Percentiles rank a stretch among this genome's conserved stretches.
phyloP scores from a whole-genome alignment of 2,888 invertebrate species.

The Orthosia incerta region DNA sequence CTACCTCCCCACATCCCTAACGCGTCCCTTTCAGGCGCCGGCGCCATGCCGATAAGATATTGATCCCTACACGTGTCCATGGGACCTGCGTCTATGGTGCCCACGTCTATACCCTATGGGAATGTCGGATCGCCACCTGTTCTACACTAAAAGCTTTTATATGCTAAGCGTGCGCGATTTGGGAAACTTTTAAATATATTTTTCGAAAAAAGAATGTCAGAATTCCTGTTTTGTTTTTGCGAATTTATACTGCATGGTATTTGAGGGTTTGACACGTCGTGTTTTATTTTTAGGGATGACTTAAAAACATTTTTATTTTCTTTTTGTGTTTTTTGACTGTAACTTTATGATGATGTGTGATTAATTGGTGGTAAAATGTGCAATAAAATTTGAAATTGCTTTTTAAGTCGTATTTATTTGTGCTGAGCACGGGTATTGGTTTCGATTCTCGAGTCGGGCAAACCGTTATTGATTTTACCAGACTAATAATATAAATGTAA shows the following conservation, averaged over 20 bases:
- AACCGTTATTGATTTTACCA: too few relatives aligned
- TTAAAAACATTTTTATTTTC: conserved; percentile 19
- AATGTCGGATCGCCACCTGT: conserved; percentile 82
- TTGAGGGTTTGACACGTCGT: conserved; percentile 45
- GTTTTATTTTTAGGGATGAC: conserved; percentile 16
- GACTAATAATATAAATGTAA: too few relatives aligned
- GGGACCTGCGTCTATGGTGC: conserved; percentile 69
- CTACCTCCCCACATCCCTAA: conserved; percentile 71
- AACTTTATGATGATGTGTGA: conserved; percentile 4
- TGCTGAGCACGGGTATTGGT: not conserved
- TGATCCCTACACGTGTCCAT: conserved; percentile 86
- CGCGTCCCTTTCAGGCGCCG: conserved; percentile 79
- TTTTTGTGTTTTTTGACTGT: conserved; percentile 8
- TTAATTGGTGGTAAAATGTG: conserved; percentile 12
- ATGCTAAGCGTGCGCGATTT: conserved; percentile 58
- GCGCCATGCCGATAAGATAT: conserved; percentile 85
- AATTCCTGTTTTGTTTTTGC: conserved; percentile 6
- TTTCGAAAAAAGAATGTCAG: not conserved
- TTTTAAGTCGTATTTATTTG: not conserved
- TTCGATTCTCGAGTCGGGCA: not conserved
- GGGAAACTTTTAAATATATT: not conserved
- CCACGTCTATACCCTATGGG: conserved; percentile 74
- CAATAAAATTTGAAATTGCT: not conserved
- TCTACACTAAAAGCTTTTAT: conserved; percentile 81
- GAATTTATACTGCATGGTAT: conserved; percentile 2